Base-by-base conservation (phyloP, 2,888 invertebrate genomes). In the Myathropa florea region DNA sequence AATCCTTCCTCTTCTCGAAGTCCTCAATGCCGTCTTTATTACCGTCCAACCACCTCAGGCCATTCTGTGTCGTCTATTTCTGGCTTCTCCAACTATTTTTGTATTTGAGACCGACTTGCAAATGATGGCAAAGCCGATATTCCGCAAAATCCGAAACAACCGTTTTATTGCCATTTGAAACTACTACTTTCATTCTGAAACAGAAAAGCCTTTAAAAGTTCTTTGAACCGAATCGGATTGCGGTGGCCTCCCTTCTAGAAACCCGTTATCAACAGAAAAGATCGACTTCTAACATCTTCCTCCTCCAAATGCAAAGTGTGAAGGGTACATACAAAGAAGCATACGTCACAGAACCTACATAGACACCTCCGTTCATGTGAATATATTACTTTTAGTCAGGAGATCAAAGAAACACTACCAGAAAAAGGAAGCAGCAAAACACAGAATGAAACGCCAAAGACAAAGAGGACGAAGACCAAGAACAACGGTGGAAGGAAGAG, bases 401-500 rank as follows among this genome's bases (percentile, higher is more conserved):
- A 63, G 26, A n/a, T 28, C 26, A 33, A 63, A 63, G 26, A 63
- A 33, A 57, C 24, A 24, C 57, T 24, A 57, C 23, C 57, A 23
- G 24, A 57, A 57, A 63, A 63, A 63, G 63, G 26, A 33, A 33
- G 18, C 26, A 18, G 10, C 28, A 24, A 33, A 28, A 18, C 28
- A 21, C 3, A 30, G 30, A 65, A 46, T 14, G 39, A 36, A 33
- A 30, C 30, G 14, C 33, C 33, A 33, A 46, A 65, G 18, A 64
- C 23, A 72, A 73, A 72, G 55, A 65, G 63, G 28, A 68, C 67
- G 39, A 28, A 63, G 53, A 55, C 33, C 57, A 55, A 46, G 60
- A 79, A 64, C 30, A 72, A 60, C 57, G 9, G 6, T 24, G 60
- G 57, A n/a, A 7, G 46, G 18, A 18, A 46, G 7, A 18, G 46